Percentiles rank a stretch among this genome's conserved stretches.
Conservation (phyloP, 2,113 vertebrate species). For the Phasianus colchicus region DNA sequence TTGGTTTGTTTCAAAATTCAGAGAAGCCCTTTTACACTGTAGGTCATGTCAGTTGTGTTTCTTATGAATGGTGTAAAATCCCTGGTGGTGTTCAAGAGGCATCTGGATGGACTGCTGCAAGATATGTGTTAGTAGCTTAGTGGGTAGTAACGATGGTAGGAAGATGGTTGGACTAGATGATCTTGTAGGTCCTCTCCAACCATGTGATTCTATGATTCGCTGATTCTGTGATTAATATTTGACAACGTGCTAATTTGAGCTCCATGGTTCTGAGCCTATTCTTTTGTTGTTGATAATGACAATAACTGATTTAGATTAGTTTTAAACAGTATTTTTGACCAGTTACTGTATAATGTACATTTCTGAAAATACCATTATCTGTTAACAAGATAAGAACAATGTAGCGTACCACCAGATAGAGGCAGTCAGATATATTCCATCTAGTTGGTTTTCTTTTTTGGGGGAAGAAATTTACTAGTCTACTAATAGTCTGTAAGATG, state of each 20-base stretch:
- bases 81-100: too few relatives aligned
- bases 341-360: neutral
- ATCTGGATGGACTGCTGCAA: too few relatives aligned
- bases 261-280: neutral
- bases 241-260: neutral
- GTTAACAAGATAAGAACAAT: conserved; percentile 39
- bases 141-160: too few relatives aligned
- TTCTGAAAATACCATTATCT: neutral
- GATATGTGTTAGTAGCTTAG: too few relatives aligned
- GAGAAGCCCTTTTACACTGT: neutral
- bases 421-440: neutral
- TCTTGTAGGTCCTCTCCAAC: too few relatives aligned
- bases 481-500: neutral
- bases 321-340: conserved; percentile 9
- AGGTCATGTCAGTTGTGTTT: neutral
- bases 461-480: neutral
- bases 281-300: neutral
- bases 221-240: neutral
- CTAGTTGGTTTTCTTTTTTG: neutral
- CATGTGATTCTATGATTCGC: too few relatives aligned
- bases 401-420: conserved; percentile 12
- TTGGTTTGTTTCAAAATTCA: neutral
- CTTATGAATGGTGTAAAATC: neutral
- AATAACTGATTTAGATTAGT: conserved; percentile 30
- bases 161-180: too few relatives aligned